phyloP scores from a whole-genome alignment of 1,140 invertebrate genomes.

The Rhynchophorus ferrugineus region DNA sequence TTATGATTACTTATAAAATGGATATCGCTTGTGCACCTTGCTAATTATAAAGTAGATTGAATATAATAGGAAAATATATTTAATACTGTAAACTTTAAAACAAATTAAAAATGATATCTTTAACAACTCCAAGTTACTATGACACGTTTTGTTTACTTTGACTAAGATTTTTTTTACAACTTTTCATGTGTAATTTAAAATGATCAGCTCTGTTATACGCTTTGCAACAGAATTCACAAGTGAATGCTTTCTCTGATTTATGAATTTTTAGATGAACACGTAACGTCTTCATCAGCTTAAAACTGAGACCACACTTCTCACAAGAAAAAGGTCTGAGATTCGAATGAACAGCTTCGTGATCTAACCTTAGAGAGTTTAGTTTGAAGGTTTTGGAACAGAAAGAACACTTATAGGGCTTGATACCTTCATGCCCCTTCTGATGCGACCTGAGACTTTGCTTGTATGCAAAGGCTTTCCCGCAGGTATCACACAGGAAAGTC shows the following conservation, averaged over 20 bases:
- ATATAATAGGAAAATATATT: no score
- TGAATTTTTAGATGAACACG: slow-evolving; percentile 56
- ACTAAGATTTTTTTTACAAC: slow-evolving; percentile 25
- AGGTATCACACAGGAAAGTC: slow-evolving; percentile 58
- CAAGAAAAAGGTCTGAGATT: slow-evolving; percentile 40
- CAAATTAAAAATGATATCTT: no score
- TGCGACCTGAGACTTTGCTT: slow-evolving; percentile 50
- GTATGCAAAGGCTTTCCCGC: slow-evolving; percentile 52
- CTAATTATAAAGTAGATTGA: no score
- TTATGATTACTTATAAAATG: no score
- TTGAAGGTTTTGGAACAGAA: slow-evolving; percentile 24
- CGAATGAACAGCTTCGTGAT: slow-evolving; percentile 18
- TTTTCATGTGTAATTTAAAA: slow-evolving; percentile 39
- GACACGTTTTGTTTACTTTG: no score
- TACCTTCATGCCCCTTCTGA: slow-evolving; percentile 51
- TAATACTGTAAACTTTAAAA: no score
- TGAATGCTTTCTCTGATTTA: slow-evolving; percentile 59
- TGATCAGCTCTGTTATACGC: slow-evolving; percentile 20
- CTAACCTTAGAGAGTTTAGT: not conserved
- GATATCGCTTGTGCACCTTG: no score
- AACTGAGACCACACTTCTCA: slow-evolving; percentile 61
- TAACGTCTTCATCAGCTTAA: slow-evolving; percentile 50
- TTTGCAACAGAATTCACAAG: slow-evolving; percentile 48
- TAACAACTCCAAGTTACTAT: no score
- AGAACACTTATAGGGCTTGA: slow-evolving; percentile 36